A percentile compares a stretch with the other conserved stretches of the same genome.
These are phyloP conservation scores for Autographa gamma DNA, from an alignment of 2,888 invertebrate species.

Conservation along the genomic window DNA sequence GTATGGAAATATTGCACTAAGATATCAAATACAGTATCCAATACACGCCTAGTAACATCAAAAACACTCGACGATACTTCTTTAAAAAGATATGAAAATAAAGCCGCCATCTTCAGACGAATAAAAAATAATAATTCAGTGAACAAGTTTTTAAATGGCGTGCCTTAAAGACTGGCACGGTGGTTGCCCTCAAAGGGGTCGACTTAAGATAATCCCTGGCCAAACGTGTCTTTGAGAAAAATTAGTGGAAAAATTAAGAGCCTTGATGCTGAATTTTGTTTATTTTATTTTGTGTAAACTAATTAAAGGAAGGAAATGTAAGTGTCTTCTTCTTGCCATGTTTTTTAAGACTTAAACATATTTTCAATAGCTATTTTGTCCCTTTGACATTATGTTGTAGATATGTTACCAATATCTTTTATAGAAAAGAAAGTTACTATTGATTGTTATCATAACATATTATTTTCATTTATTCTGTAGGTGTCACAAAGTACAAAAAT, in stretches of 20 bases:
- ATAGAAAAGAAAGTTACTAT: too few species aligned
- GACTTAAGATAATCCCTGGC: constrained; percentile 45
- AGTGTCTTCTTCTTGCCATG: neutral
- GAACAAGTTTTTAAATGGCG: constrained; percentile 67
- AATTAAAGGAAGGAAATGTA: neutral
- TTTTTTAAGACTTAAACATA: neutral
- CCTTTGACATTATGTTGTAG: too few species aligned
- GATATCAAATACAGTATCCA: neutral
- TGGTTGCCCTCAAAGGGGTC: constrained; percentile 48
- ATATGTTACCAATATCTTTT: too few species aligned
- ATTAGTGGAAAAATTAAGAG: constrained; percentile 38
- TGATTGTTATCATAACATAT: too few species aligned
- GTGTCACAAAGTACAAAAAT: too few species aligned
- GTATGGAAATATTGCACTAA: neutral
- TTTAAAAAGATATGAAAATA: constrained; percentile 36
- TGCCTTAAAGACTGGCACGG: constrained; percentile 56
- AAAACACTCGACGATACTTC: neutral
- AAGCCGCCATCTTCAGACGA: constrained; percentile 39
- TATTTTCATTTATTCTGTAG: too few species aligned
- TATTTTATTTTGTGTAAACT: neutral
- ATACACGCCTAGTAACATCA: neutral
- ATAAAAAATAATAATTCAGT: constrained; percentile 65
- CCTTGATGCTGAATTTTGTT: neutral
- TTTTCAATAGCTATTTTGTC: neutral
- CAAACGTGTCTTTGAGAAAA: constrained; percentile 41